Percentiles rank a stretch among this genome's conserved stretches.
phyloP scores from a whole-genome alignment of 2,113 vertebrate genomes.

The Meriones unguiculatus region DNA sequence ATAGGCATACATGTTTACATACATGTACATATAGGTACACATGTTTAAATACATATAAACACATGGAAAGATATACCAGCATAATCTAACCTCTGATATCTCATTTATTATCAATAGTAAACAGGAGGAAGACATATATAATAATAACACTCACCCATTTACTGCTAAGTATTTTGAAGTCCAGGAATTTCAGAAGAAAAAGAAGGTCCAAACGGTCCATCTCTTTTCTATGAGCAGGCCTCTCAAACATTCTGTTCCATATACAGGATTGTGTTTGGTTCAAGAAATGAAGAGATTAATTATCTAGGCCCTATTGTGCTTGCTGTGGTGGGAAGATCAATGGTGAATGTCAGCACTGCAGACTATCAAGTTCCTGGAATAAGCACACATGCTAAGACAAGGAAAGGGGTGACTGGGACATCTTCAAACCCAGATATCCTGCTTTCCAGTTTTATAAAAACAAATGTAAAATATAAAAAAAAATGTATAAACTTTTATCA shows the following conservation, averaged over 20 bases:
- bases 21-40: neutral
- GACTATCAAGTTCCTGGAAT: neutral
- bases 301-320: neutral
- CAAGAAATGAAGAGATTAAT: neutral
- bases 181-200: neutral
- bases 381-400: neutral
- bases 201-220: neutral
- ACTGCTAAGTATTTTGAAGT: neutral
- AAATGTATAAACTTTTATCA: neutral
- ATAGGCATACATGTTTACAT: neutral
- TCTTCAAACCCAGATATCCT: neutral
- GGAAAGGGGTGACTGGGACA: accelerated
- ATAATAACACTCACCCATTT: neutral
- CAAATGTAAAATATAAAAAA: neutral
- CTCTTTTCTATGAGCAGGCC: neutral
- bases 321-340: no score
- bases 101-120: neutral
- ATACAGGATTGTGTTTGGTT: neutral
- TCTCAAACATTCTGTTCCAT: neutral
- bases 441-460: neutral
- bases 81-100: neutral
- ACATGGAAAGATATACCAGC: neutral
- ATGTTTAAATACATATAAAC: neutral
- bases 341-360: accelerated
- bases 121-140: neutral